Conservation (phyloP, 2,113 vertebrate genomes). For the Sapajus apella region DNA sequence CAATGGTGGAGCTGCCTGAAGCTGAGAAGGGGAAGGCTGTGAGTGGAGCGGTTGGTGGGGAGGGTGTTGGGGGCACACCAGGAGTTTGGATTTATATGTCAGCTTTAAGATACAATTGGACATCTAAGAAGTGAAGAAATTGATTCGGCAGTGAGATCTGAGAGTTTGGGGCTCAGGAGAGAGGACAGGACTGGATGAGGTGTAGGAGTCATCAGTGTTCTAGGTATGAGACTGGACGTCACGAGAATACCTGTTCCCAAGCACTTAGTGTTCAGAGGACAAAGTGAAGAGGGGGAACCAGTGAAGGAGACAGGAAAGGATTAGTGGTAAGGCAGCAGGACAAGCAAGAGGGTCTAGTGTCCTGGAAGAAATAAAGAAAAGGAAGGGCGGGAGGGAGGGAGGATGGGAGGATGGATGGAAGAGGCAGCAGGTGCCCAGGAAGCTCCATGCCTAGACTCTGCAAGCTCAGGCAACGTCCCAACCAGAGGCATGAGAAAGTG, state of each 20-base stretch:
- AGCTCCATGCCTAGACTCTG: not conserved
- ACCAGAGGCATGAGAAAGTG: not conserved
- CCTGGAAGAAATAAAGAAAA: too few relatives aligned
- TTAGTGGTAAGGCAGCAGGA: not conserved
- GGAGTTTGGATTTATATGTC: not conserved
- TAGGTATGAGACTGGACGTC: rapidly evolving
- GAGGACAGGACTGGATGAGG: not conserved
- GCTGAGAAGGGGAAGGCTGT: rapidly evolving
- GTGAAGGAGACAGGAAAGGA: not conserved
- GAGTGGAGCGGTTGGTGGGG: not conserved
- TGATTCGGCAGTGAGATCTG: not conserved
- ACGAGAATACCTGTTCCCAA: too few relatives aligned
- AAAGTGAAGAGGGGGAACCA: not conserved
- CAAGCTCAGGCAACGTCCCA: not conserved
- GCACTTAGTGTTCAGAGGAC: not conserved
- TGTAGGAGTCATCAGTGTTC: not conserved
- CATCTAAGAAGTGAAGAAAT: not conserved
- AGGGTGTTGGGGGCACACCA: too few relatives aligned
- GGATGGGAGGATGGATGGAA: too few relatives aligned
- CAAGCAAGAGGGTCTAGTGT: not conserved
- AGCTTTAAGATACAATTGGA: not conserved
- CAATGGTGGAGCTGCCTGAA: too few relatives aligned
- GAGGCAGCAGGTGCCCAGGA: not conserved
- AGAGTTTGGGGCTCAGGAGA: not conserved
- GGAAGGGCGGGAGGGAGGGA: too few relatives aligned